Conservation (phyloP, 2,113 vertebrate genomes). For the Callithrix jacchus region DNA sequence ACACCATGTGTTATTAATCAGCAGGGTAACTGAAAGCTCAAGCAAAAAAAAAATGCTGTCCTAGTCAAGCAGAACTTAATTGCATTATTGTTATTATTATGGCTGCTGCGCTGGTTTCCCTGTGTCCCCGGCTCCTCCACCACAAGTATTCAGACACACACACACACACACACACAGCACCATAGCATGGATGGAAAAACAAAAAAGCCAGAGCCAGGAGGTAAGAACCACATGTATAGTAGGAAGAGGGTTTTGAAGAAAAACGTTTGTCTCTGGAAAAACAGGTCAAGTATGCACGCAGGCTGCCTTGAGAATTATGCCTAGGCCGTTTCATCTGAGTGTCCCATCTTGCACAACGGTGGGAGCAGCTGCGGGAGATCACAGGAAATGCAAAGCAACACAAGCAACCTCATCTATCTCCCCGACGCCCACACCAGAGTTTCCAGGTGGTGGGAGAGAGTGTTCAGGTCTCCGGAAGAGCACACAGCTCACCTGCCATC, state of each 20-base stretch:
- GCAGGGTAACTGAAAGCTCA: slow-evolving; percentile 49
- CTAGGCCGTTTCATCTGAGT: slow-evolving; percentile 59
- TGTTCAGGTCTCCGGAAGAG: neutral
- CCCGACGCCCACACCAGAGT: neutral
- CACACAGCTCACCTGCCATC: slow-evolving; percentile 5
- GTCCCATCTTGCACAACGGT: slow-evolving; percentile 63
- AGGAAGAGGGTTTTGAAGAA: neutral
- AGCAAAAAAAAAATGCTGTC: slow-evolving; percentile 46
- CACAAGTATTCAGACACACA: neutral
- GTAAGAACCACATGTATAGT: neutral
- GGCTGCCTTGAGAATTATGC: slow-evolving; percentile 55
- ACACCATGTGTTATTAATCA: slow-evolving; percentile 71
- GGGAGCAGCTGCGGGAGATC: slow-evolving; percentile 71
- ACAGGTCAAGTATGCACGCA: slow-evolving; percentile 20
- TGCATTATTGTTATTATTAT: slow-evolving; percentile 63
- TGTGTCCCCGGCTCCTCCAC: neutral
- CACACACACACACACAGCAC: neutral
- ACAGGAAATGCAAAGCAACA: slow-evolving; percentile 43
- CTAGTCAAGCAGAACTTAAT: slow-evolving; percentile 56
- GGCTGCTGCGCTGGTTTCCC: slow-evolving; percentile 25
- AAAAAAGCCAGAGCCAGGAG: neutral
- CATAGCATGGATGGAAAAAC: neutral
- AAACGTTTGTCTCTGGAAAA: slow-evolving; percentile 40
- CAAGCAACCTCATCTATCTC: slow-evolving; percentile 47
- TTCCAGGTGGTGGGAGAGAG: slow-evolving; percentile 22